Percentiles rank a stretch among this genome's conserved stretches.
Evolutionary conservation across 1,140 invertebrate genomes (phyloP).

Genomic region (Solenopsis invicta): DNA sequence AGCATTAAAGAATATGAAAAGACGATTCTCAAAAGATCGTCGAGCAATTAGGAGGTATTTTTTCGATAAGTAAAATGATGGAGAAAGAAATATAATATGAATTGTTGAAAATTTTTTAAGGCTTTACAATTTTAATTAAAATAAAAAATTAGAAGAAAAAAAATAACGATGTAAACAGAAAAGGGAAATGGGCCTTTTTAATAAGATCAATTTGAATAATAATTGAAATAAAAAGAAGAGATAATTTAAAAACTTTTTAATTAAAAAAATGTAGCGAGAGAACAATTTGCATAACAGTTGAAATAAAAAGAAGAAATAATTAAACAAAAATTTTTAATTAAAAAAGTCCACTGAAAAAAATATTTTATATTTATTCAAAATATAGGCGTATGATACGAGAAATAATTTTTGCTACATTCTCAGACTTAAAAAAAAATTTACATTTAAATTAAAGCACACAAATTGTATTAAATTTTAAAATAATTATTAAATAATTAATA

Average conservation of each 20-base stretch:
- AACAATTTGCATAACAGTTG: not conserved
- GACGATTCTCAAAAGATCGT: not conserved
- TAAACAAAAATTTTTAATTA: not conserved
- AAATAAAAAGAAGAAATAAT: not conserved
- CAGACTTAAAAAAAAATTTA: not conserved
- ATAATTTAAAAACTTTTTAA: not conserved
- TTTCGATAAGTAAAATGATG: not conserved
- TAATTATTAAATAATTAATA: not conserved
- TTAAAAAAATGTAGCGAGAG: not conserved
- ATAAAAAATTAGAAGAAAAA: not conserved
- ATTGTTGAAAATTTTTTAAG: not conserved
- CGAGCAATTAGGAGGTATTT: not conserved
- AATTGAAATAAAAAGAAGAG: not conserved
- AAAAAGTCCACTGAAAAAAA: not conserved
- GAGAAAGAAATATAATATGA: not conserved
- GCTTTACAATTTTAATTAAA: not conserved
- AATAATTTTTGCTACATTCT: not conserved
- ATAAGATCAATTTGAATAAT: not conserved
- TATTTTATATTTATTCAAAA: not conserved
- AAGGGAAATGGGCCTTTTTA: not conserved
- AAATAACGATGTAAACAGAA: no score
- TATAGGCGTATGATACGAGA: not conserved
- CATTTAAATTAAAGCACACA: not conserved
- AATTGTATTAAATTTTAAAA: not conserved
- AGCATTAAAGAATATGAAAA: not conserved